phyloP scores from a whole-genome alignment of 2,113 vertebrate species.

The Noturus placidus region DNA sequence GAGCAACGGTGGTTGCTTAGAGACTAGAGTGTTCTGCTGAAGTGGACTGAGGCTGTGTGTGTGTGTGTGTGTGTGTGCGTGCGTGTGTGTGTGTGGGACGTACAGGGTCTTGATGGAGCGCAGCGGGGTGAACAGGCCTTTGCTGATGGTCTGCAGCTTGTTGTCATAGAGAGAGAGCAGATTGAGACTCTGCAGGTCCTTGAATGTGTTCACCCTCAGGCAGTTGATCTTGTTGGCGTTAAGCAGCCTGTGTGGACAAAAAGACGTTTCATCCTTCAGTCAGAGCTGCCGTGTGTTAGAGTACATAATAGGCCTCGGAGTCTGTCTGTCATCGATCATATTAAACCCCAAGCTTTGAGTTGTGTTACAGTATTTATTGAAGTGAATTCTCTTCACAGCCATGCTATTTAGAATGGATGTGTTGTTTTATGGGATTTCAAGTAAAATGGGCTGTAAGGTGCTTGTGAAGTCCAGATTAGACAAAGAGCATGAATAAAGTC shows the following conservation, averaged over 20 bases:
- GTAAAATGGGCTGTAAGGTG: background rate
- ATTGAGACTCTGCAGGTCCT: constrained; percentile 96
- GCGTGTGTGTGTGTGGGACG: constrained; percentile 32
- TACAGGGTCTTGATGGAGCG: constrained; percentile 97
- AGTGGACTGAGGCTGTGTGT: constrained; percentile 14
- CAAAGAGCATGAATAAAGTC: background rate
- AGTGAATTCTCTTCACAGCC: background rate
- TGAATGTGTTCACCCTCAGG: constrained; percentile 94
- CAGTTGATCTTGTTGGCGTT: constrained; percentile 99
- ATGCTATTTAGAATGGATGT: background rate
- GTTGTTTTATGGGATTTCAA: constrained; percentile 1
- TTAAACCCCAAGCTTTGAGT: background rate
- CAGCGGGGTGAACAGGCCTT: constrained; percentile 91
- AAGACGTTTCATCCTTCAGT: constrained; percentile 33
- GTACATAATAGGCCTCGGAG: background rate
- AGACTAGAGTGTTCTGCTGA: constrained; percentile 29
- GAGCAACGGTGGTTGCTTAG: constrained; percentile 44
- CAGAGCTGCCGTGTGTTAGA: background rate
- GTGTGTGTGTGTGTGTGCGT: constrained; percentile 28
- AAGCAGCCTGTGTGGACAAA: constrained; percentile 81
- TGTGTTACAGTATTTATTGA: background rate
- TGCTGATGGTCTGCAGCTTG: constrained; percentile 97
- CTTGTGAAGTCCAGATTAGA: constrained; percentile 9
- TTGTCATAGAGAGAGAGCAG: constrained; percentile 98
- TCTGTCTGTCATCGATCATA: background rate